A percentile compares a stretch with the other conserved stretches of the same genome.
Evolutionary conservation across 1,140 invertebrate species (phyloP).

Genomic region (Ylistrum balloti): DNA sequence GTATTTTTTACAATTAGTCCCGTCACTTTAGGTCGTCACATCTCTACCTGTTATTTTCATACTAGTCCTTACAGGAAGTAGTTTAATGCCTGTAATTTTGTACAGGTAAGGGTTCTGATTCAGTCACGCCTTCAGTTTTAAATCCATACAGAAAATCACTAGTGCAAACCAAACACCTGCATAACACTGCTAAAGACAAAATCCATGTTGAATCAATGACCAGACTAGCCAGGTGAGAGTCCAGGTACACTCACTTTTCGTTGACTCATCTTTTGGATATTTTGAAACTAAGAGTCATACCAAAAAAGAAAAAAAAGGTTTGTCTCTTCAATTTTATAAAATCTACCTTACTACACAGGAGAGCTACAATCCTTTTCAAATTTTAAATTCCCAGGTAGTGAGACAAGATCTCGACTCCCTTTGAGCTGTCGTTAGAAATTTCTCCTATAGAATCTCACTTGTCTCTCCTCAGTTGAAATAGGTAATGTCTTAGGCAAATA

Average conservation of each 20-base stretch:
- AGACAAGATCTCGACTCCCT: neutral
- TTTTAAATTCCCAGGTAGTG: conserved; percentile 15
- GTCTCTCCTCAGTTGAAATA: neutral
- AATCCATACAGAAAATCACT: neutral
- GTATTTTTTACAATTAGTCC: neutral
- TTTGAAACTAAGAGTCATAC: neutral
- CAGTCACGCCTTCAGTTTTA: neutral
- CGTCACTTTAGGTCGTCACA: too few relatives aligned
- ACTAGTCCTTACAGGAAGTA: neutral
- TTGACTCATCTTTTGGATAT: neutral
- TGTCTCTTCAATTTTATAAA: conserved; percentile 22
- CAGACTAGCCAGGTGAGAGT: neutral
- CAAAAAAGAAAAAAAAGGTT: conserved; percentile 13
- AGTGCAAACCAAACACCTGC: conserved; percentile 5
- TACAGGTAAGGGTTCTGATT: neutral
- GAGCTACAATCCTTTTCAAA: conserved; percentile 20
- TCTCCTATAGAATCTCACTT: neutral
- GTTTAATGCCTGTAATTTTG: neutral
- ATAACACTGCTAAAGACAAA: neutral
- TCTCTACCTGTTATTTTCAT: neutral
- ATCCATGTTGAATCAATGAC: neutral
- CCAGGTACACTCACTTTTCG: neutral
- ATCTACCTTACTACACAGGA: conserved; percentile 6
- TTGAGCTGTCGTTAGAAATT: neutral
- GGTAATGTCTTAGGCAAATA: neutral